Evolutionary conservation across 2,797 vertebrate genomes (phyloP).

Genomic region (Antennarius maculatus): DNA sequence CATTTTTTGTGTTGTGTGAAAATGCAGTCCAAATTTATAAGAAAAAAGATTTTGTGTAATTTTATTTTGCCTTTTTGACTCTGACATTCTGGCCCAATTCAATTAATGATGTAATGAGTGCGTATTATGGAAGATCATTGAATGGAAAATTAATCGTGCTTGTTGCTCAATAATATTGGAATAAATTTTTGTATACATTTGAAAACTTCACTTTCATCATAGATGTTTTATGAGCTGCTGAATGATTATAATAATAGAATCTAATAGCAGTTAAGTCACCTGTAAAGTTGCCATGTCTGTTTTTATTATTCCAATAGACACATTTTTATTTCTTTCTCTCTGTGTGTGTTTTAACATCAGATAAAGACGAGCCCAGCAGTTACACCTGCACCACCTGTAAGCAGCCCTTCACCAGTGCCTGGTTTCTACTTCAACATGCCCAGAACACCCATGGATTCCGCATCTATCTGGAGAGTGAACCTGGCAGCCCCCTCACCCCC

Average conservation of each 20-base stretch:
- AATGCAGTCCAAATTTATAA: not conserved
- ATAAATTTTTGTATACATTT: not conserved
- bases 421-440: conserved; percentile 99
- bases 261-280: not conserved
- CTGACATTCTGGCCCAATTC: too few species aligned
- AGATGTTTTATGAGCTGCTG: not conserved
- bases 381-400: conserved; percentile 99
- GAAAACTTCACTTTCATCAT: not conserved
- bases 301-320: not conserved
- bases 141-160: not conserved
- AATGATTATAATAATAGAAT: too few species aligned
- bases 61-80: too few species aligned
- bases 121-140: not conserved
- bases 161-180: not conserved
- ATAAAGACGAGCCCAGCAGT: conserved; percentile 99
- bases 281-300: not conserved
- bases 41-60: not conserved
- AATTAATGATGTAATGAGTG: too few species aligned
- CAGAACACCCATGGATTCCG: conserved; percentile 98
- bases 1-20: not conserved
- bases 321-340: conserved; percentile 57
- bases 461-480: conserved; percentile 98
- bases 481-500: conserved; percentile 96
- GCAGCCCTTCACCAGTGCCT: conserved; percentile 98
- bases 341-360: conserved; percentile 75